Evolutionary conservation across 2,113 vertebrate species (phyloP).

Genomic region (Rhadina sibilatrix): DNA sequence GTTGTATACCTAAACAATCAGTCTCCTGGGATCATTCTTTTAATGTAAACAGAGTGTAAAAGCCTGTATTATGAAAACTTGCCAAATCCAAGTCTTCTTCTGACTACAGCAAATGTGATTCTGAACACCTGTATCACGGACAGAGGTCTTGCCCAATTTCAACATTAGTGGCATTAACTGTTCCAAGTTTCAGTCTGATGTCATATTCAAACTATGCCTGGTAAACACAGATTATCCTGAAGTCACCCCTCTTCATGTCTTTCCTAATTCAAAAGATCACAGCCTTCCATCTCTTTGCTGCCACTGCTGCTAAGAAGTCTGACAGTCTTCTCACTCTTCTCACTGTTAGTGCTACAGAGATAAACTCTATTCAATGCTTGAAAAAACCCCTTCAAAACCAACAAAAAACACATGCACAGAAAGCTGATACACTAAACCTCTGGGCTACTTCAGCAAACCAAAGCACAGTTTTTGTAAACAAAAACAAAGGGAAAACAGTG

Average conservation of each 20-base stretch:
- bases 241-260: neutral
- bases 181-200: neutral
- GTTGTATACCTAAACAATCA: neutral
- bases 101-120: neutral
- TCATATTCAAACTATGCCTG: neutral
- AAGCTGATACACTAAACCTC: neutral
- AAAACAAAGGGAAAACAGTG: neutral
- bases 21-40: neutral
- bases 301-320: neutral
- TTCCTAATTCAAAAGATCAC: neutral
- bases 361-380: neutral
- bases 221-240: neutral
- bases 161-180: neutral
- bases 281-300: neutral
- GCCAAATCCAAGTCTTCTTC: neutral
- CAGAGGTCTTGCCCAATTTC: neutral
- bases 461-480: neutral
- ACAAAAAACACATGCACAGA: neutral
- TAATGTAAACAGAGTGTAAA: neutral
- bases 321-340: neutral
- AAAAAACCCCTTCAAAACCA: neutral
- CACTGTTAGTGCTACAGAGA: neutral
- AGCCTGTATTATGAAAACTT: neutral
- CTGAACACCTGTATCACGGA: neutral
- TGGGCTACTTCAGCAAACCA: neutral